Evolutionary conservation across 2,797 vertebrate species (phyloP), one percentile per base, ranked within the genome.

Genomic region (Takifugu ocellatus): DNA sequence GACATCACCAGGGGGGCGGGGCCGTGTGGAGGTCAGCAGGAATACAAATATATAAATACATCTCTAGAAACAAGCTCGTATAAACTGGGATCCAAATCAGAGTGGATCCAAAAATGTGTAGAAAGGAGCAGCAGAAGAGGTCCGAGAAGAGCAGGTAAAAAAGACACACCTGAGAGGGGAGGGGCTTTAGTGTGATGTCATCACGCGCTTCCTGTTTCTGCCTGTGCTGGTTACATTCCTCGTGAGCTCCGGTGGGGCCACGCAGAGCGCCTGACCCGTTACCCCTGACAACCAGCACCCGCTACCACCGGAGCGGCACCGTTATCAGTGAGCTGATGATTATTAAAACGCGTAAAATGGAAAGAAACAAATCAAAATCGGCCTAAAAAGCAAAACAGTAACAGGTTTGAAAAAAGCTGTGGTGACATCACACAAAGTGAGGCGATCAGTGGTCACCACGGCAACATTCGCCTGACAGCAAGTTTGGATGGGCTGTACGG

Each of bases 21-120:
- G 54, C 55, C 65, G 26, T 49, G 53, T n/a, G 49, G 51, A 3
- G 31, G 54, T 52, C 49, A 51, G 56, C 25, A 31, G 15, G 55
- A 49, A 68, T 74, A 75, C 43, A 77, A 78, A 78, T 72, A 60
- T 69, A 71, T 46, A 49, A 21, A 56, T 52, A 33, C 49, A 12
- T 31, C 25, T 49, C 29, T 60, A 56, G 54, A 64, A 68, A 67
- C 24, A 21, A 52, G 5, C 42, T 7, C 16, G 16, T 76, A 78
- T 67, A 68, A 68, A 63, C 65, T 78, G 54, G 14, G 48, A 49
- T 51, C 46, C 33, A 64, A 54, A 17, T 11, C 21, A 44, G 15
- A 17, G 33, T 33, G 27, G 27, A 29, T 27, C 27, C 31, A 33
- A 11, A 39, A 47, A n/a, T 27, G 48, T n/a, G 6, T 16, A 2